A percentile compares a stretch with the other conserved stretches of the same genome.
phyloP scores from a whole-genome alignment of 2,888 invertebrate species.

The Aelia acuminata region DNA sequence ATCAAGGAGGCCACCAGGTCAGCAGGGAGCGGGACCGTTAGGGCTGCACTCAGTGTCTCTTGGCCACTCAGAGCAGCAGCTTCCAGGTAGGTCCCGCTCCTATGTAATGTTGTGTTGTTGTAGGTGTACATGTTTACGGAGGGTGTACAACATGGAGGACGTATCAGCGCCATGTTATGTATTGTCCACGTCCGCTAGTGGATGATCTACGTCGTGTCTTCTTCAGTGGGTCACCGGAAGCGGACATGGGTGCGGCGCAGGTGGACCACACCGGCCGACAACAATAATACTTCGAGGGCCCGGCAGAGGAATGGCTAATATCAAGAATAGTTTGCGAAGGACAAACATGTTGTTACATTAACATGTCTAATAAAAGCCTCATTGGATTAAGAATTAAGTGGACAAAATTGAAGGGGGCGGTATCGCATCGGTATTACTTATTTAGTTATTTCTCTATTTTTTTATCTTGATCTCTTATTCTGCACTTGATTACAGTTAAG shows the following conservation, averaged over 20 bases:
- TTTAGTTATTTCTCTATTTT: no score
- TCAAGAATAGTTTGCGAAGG: neutral
- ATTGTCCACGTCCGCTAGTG: neutral
- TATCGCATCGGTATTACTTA: no score
- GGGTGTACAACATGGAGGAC: neutral
- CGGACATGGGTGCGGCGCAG: constrained; percentile 36
- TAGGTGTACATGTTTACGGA: neutral
- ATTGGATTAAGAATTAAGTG: neutral
- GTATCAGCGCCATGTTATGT: neutral
- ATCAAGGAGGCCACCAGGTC: constrained; percentile 43
- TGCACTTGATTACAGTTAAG: no score
- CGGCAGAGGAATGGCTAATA: neutral
- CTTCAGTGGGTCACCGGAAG: constrained; percentile 2
- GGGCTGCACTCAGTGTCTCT: constrained; percentile 22
- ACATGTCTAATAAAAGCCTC: neutral
- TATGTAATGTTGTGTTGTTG: neutral
- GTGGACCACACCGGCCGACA: constrained; percentile 17
- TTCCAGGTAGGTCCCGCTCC: neutral
- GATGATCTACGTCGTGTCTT: neutral
- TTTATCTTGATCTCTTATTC: no score
- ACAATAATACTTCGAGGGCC: neutral
- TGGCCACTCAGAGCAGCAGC: constrained; percentile 42
- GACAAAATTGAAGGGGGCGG: neutral
- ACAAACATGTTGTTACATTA: neutral
- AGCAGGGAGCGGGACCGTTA: constrained; percentile 27